Percentiles rank a stretch among this genome's conserved stretches.
Conservation (phyloP, 2,888 invertebrate species). For the Acanthosepion pharaonis region DNA sequence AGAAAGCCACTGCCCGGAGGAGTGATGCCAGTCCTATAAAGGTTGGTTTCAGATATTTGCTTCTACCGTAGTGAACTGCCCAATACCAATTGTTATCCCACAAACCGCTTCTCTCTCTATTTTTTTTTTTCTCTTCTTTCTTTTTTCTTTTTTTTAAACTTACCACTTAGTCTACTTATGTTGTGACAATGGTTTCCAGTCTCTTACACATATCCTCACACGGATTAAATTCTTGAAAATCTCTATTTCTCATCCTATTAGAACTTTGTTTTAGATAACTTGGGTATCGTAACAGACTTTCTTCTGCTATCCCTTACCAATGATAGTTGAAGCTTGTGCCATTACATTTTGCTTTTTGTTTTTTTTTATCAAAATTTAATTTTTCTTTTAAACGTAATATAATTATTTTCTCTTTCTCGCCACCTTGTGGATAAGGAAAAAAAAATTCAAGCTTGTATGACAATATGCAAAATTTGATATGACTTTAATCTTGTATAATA, state of each 20-base stretch:
- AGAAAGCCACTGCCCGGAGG: background rate
- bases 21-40: slow-evolving; percentile 43
- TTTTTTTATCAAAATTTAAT: no score
- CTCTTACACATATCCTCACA: slow-evolving; percentile 16
- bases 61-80: slow-evolving; percentile 33
- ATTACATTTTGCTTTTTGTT: background rate
- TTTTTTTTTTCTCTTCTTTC: background rate
- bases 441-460: no score
- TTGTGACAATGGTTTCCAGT: slow-evolving; percentile 11
- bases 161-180: background rate
- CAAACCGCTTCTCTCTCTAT: background rate
- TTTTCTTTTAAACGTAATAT: no score
- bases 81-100: slow-evolving; percentile 9
- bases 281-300: background rate
- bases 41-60: slow-evolving; percentile 38
- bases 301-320: background rate
- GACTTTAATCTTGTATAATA: no score
- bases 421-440: no score
- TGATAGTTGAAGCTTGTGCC: background rate
- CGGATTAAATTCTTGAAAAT: background rate
- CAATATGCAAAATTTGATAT: no score
- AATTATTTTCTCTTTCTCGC: no score
- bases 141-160: background rate
- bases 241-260: background rate
- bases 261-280: background rate